phyloP scores from a whole-genome alignment of 1,140 invertebrate species.

The Acromyrmex echinatior region DNA sequence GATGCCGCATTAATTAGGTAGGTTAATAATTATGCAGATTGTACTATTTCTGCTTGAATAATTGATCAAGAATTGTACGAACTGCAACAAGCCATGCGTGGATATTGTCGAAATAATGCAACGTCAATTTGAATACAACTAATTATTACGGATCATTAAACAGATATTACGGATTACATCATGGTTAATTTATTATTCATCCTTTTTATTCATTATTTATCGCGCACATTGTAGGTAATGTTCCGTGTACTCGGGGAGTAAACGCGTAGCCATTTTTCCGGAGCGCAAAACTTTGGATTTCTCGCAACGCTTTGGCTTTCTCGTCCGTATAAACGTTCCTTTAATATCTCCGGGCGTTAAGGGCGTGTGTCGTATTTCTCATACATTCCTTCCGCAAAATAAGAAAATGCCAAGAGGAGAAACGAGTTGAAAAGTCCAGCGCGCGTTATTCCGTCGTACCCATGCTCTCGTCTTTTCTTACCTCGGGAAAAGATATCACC shows the following conservation, averaged over 20 bases:
- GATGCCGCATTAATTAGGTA: background rate
- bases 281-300: background rate
- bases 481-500: background rate
- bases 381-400: slow-evolving; percentile 44
- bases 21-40: background rate
- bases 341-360: slow-evolving; percentile 56
- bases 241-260: too few species aligned
- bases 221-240: background rate
- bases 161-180: background rate
- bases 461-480: background rate
- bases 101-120: background rate
- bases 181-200: slow-evolving; percentile 4
- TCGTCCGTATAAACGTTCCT: slow-evolving; percentile 33
- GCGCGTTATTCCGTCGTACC: background rate
- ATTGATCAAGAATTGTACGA: slow-evolving; percentile 1
- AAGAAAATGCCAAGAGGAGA: slow-evolving; percentile 53
- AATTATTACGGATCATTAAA: slow-evolving; percentile 23
- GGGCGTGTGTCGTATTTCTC: slow-evolving; percentile 42
- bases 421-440: slow-evolving; percentile 32
- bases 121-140: slow-evolving; percentile 26
- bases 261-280: background rate
- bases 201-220: slow-evolving; percentile 21
- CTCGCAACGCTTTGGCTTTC: background rate
- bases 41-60: background rate
- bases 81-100: background rate